phyloP scores from a whole-genome alignment of 23 tunicate species.

The Trididemnum nubilum region DNA sequence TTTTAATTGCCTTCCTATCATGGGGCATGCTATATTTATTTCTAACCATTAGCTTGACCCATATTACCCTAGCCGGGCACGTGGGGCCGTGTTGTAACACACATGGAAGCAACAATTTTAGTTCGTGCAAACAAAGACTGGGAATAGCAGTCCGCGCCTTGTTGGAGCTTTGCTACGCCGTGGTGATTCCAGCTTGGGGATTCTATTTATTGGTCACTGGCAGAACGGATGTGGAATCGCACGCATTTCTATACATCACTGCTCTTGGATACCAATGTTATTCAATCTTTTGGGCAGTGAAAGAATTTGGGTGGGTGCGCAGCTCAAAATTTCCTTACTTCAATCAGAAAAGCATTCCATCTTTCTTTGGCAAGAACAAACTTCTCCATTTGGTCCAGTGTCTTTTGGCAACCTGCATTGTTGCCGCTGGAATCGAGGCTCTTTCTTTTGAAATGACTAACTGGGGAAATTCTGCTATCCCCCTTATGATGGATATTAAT shows the following conservation, averaged over 20 bases:
- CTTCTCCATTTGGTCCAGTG: slow-evolving; percentile 45
- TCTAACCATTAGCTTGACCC: slow-evolving; percentile 47
- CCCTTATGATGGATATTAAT: slow-evolving; percentile 60
- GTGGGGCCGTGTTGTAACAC: slow-evolving; percentile 44
- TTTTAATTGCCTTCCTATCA: slow-evolving; percentile 37
- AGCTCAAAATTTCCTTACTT: background rate
- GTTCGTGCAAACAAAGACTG: slow-evolving; percentile 49
- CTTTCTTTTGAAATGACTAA: slow-evolving; percentile 57
- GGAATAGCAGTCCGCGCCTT: slow-evolving; percentile 48
- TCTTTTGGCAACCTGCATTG: slow-evolving; percentile 24
- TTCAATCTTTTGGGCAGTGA: slow-evolving; percentile 52
- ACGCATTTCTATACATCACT: slow-evolving; percentile 50
- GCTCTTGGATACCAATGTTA: slow-evolving; percentile 66
- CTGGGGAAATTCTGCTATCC: slow-evolving; percentile 76
- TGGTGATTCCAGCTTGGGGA: slow-evolving; percentile 47
- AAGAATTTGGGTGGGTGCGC: slow-evolving; percentile 26
- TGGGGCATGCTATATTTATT: slow-evolving; percentile 64
- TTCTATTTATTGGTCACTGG: slow-evolving; percentile 10
- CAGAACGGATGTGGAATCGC: slow-evolving; percentile 70
- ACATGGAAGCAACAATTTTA: background rate
- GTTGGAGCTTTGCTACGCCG: slow-evolving; percentile 50
- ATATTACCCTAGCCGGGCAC: slow-evolving; percentile 59
- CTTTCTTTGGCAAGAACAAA: slow-evolving; percentile 8
- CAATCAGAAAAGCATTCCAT: background rate
- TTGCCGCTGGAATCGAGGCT: slow-evolving; percentile 43